A percentile compares a stretch with the other conserved stretches of the same genome.
phyloP scores from a whole-genome alignment of 2,797 vertebrate genomes.

The Anisognathus igniventris region DNA sequence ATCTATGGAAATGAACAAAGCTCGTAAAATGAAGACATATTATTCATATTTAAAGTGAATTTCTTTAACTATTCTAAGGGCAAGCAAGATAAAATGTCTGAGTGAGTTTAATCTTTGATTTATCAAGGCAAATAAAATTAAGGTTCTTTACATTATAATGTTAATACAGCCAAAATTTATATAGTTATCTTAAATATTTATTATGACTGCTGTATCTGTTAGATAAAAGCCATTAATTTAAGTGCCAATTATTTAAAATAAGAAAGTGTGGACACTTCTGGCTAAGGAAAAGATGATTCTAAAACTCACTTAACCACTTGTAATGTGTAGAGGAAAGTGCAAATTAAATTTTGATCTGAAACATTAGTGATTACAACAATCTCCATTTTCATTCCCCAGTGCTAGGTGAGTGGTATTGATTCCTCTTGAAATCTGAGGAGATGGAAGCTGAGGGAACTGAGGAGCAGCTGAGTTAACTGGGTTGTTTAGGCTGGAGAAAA shows the following conservation, averaged over 20 bases:
- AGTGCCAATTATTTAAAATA: not conserved
- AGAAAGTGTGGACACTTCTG: not conserved
- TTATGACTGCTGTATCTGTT: not conserved
- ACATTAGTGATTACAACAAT: not conserved
- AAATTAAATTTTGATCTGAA: constrained; percentile 29
- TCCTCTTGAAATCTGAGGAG: not conserved
- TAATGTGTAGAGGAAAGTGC: not conserved
- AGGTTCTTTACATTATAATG: not conserved
- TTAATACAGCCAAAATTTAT: not conserved
- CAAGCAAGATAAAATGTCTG: not conserved
- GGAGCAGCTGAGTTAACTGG: not conserved
- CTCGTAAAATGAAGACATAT: not conserved
- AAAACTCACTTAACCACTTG: not conserved
- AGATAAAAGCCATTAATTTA: constrained; percentile 31
- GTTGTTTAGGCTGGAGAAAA: not conserved
- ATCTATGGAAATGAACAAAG: not conserved
- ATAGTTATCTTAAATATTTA: constrained; percentile 3
- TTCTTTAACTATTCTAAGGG: not conserved
- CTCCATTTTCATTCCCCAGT: not conserved
- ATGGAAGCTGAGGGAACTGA: not conserved
- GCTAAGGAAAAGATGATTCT: not conserved
- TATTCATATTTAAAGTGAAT: not conserved
- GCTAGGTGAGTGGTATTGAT: not conserved
- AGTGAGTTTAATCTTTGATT: not conserved
- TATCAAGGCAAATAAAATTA: not conserved